phyloP scores from a whole-genome alignment of 2,888 invertebrate genomes.

The Eilema depressum region DNA sequence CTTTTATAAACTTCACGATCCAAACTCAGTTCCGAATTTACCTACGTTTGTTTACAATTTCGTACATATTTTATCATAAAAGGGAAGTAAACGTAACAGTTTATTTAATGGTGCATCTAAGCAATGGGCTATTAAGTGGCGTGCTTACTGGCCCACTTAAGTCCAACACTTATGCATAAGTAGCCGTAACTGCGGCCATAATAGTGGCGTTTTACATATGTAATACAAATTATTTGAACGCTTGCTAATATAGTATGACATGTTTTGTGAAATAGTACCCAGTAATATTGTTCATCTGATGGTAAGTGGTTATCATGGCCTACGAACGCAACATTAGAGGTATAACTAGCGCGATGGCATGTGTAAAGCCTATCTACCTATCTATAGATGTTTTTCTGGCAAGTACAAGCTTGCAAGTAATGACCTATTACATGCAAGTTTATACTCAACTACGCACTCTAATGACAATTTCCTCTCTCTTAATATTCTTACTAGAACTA shows the following conservation, averaged over 20 bases:
- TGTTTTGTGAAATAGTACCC: not conserved
- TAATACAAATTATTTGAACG: constrained; percentile 1
- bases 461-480: no score
- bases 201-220: constrained; percentile 9
- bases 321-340: not conserved
- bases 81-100: not conserved
- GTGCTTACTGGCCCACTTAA: constrained; percentile 6
- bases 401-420: not conserved
- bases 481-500: no score
- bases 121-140: not conserved
- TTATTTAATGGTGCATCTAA: constrained; percentile 1
- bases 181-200: constrained; percentile 5
- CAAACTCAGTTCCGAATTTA: not conserved
- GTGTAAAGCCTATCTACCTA: no score
- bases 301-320: not conserved
- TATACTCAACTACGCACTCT: no score
- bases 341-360: no score
- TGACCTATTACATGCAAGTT: not conserved
- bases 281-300: not conserved
- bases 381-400: no score
- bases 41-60: not conserved
- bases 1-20: not conserved
- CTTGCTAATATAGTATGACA: not conserved
- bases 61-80: constrained; percentile 1
- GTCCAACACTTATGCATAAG: not conserved